Conservation (phyloP, 1,140 invertebrate species). For the Drosophila ironensis region DNA sequence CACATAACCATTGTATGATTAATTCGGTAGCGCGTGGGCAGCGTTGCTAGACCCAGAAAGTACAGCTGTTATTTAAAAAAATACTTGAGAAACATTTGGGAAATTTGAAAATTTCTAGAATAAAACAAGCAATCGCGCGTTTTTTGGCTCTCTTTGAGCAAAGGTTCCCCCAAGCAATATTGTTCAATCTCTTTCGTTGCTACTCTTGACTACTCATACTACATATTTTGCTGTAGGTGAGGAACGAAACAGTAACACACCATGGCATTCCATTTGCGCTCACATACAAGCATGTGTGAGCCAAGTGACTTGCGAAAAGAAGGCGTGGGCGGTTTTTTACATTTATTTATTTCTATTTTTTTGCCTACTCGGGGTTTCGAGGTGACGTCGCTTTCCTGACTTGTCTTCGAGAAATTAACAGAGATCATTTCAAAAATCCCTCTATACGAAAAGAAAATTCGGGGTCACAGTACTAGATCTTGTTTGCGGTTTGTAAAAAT, state of each 20-base stretch:
- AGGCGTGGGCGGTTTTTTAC: constrained; percentile 54
- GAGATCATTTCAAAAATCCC: neutral
- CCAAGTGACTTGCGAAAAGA: constrained; percentile 23
- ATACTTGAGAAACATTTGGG: too few relatives aligned
- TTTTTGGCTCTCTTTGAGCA: neutral
- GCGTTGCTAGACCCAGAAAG: constrained; percentile 35
- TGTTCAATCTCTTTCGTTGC: neutral
- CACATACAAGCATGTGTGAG: constrained; percentile 35
- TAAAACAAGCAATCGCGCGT: constrained; percentile 28
- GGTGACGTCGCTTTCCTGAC: constrained; percentile 47
- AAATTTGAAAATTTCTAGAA: constrained; percentile 75
- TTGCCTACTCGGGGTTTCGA: constrained; percentile 31
- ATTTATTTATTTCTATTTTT: constrained; percentile 57
- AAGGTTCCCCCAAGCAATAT: constrained; percentile 1
- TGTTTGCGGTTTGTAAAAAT: too few relatives aligned
- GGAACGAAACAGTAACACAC: constrained; percentile 24
- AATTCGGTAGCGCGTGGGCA: constrained; percentile 49
- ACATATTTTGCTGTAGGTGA: constrained; percentile 43
- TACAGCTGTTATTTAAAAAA: constrained; percentile 41
- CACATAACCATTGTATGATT: too few relatives aligned
- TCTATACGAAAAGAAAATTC: too few relatives aligned
- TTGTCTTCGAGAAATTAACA: constrained; percentile 5
- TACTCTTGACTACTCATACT: constrained; percentile 20
- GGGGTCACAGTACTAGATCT: too few relatives aligned
- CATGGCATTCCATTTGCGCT: constrained; percentile 15